Conservation (phyloP, 2,888 invertebrate genomes). For the Pseudococcus jackbeardsleyi region DNA sequence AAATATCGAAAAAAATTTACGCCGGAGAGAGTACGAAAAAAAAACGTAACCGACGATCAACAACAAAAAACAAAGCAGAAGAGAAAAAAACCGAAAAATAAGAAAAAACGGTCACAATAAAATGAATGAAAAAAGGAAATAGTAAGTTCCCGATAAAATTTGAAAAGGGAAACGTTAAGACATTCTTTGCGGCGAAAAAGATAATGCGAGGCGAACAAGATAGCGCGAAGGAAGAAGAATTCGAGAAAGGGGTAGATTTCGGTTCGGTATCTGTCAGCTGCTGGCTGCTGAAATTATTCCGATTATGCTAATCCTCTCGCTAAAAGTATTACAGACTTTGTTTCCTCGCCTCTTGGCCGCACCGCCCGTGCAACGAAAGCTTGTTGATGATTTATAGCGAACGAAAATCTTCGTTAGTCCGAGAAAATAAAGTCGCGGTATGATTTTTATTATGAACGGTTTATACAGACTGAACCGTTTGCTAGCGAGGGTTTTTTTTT, state of each 20-base stretch:
- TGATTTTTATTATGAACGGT: constrained; percentile 8
- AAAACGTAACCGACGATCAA: background rate
- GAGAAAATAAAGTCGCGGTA: constrained; percentile 10
- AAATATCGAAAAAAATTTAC: constrained; percentile 31
- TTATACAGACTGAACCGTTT: background rate
- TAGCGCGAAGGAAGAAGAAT: constrained; percentile 51
- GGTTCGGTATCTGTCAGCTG: constrained; percentile 63
- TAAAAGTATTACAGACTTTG: constrained; percentile 57
- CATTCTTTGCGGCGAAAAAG: constrained; percentile 59
- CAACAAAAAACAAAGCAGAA: background rate
- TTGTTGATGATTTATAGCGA: constrained; percentile 59
- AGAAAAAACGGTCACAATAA: constrained; percentile 63
- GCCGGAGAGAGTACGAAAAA: background rate
- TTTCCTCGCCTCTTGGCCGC: background rate
- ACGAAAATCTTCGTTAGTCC: constrained; percentile 48
- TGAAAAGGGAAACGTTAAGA: constrained; percentile 59
- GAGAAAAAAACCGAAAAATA: constrained; percentile 1
- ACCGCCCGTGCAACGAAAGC: background rate
- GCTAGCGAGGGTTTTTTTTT: background rate
- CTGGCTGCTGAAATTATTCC: constrained; percentile 65
- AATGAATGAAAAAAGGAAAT: constrained; percentile 63
- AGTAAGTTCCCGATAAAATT: constrained; percentile 63
- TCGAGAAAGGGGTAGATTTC: constrained; percentile 61
- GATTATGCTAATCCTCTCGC: constrained; percentile 66
- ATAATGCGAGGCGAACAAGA: constrained; percentile 52